phyloP scores from a whole-genome alignment of 2,888 invertebrate genomes.

The Julus scandinavius region DNA sequence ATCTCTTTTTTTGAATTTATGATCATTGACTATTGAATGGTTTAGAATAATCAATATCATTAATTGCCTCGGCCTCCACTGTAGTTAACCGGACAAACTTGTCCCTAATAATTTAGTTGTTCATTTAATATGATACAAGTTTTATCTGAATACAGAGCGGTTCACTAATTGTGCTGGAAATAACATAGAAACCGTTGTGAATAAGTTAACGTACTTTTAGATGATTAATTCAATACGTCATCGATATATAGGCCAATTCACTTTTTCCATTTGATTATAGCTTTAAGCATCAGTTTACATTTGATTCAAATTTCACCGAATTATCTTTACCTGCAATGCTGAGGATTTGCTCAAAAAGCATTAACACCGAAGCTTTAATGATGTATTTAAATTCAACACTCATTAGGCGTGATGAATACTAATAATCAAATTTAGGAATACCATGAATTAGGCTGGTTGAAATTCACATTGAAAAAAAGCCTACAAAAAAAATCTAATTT shows the following conservation, averaged over 20 bases:
- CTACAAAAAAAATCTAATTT: neutral
- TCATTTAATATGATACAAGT: neutral
- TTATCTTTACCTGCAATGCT: too few relatives aligned
- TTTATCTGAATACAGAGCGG: neutral
- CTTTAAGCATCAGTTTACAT: neutral
- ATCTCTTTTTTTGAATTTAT: neutral
- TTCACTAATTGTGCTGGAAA: neutral
- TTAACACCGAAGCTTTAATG: too few relatives aligned
- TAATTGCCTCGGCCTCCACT: neutral
- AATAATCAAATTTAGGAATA: too few relatives aligned
- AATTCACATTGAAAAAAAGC: neutral
- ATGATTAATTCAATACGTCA: neutral
- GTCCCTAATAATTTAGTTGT: neutral
- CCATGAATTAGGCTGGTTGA: too few relatives aligned
- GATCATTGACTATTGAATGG: neutral
- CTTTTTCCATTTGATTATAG: neutral
- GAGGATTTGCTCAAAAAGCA: too few relatives aligned
- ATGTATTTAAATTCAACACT: too few relatives aligned
- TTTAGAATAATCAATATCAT: neutral
- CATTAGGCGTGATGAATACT: too few relatives aligned
- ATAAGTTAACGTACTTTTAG: neutral
- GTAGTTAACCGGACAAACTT: neutral
- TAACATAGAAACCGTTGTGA: neutral
- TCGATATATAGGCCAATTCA: neutral
- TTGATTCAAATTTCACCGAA: neutral